phyloP scores from a whole-genome alignment of 2,113 vertebrate genomes.

The Saguinus midas region DNA sequence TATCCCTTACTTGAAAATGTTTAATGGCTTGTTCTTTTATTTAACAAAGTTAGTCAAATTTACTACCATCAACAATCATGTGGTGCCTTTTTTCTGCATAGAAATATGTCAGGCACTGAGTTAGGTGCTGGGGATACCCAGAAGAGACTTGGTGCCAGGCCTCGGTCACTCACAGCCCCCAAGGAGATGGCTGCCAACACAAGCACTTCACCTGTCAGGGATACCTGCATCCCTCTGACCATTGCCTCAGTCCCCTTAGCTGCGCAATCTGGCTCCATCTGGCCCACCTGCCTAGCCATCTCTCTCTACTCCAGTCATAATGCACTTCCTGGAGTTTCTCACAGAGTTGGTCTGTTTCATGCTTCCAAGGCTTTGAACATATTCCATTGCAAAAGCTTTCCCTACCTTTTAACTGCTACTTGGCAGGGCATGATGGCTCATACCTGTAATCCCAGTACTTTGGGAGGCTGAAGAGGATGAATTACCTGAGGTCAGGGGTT shows the following conservation, averaged over 20 bases:
- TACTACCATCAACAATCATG: neutral
- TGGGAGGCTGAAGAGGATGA: too few species aligned
- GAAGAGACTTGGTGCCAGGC: neutral
- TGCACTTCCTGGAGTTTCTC: neutral
- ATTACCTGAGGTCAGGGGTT: too few species aligned
- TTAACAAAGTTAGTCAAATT: neutral
- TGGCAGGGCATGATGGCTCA: too few species aligned
- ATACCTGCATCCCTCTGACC: too few species aligned
- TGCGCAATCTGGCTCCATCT: neutral
- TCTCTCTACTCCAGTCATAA: neutral
- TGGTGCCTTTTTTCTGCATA: neutral
- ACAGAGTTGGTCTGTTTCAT: too few species aligned
- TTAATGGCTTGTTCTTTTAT: neutral
- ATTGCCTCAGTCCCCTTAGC: accelerated
- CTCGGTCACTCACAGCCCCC: neutral
- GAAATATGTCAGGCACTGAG: neutral
- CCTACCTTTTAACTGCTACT: neutral
- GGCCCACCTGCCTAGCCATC: accelerated
- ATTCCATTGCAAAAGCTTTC: neutral
- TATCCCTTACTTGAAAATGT: neutral
- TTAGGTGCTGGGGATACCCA: neutral
- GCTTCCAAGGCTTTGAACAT: neutral
- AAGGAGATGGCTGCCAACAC: neutral
- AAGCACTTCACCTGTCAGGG: neutral
- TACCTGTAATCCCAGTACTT: too few species aligned